Base-by-base conservation (phyloP, 2,113 vertebrate genomes). In the Tretioscincus oriximinensis region DNA sequence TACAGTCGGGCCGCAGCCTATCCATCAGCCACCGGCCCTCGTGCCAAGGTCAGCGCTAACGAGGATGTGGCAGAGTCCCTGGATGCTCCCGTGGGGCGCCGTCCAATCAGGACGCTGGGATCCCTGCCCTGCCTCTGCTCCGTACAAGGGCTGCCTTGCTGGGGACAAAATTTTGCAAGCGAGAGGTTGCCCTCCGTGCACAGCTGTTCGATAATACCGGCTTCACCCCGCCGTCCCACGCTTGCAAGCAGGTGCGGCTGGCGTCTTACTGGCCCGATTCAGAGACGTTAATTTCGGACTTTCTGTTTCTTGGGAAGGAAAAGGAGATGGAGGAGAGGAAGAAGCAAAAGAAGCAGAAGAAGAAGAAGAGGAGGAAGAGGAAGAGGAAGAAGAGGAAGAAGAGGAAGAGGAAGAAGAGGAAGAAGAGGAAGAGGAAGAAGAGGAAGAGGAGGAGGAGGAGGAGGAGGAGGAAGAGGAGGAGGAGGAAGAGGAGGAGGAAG, bases 11-110 rank as follows among this genome's bases (percentile, higher is more conserved):
- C 95, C 82, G 29, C 93, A 96, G 95, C 95, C 92, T 93, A 98
- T 99, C 97, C 97, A 97, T 99, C 98, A 99, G 98, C 96, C 95
- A 90, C 91, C 92, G 90, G 69, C 68, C 90, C 95, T 91, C 80
- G 92, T 96, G 96, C 97, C 96, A 97, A 98, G 98, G 98, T 99
- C 98, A 97, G 96, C 94, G 80, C 96, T 99, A 99, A 99, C 96
- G 94, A 99, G 97, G 95, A 95, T 93, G 96, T 94, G 95, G 88
- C 95, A 90, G 96, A 94, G 94, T 96, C 95, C 70, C 94, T 78
- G 81, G 92, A 87, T 69, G 87, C 88, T 89, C 91, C 92, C 86
- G 73, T 26, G 66, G 89, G 94, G 90, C 84, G 84, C 72, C 90
- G 84, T 91, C 90, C 76, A 75, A 81, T 76, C 81, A 58, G 87